Conservation (phyloP, 2,113 vertebrate species). For the Cettia cetti region DNA sequence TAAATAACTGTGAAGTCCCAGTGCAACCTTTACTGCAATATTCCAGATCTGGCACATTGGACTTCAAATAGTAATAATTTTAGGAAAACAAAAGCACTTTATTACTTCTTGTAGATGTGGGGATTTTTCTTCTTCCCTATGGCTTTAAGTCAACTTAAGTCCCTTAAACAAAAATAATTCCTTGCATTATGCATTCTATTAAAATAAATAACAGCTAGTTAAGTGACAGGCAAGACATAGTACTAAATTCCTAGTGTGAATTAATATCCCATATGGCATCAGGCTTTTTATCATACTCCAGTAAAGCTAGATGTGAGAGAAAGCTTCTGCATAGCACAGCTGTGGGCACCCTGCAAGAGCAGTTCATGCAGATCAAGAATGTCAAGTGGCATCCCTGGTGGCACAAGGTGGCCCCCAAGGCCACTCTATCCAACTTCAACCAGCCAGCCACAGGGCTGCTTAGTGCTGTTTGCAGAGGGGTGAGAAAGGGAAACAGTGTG, state of each 20-base stretch:
- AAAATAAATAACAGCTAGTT: constrained; percentile 21
- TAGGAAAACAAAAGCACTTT: constrained; percentile 21
- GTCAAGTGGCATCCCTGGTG: neutral
- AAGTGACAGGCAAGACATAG: neutral
- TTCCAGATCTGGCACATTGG: neutral
- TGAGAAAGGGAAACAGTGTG: neutral
- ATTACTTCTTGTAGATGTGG: neutral
- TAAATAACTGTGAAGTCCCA: constrained; percentile 42
- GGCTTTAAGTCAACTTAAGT: neutral
- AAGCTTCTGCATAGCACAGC: neutral
- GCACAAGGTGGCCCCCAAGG: neutral
- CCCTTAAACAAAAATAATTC: neutral
- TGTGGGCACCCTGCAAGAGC: neutral
- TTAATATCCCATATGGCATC: neutral
- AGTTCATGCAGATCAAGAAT: neutral
- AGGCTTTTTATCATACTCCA: neutral
- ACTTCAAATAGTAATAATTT: constrained; percentile 34
- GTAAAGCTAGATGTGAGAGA: neutral
- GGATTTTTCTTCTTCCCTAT: neutral
- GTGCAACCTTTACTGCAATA: neutral
- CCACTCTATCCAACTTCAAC: neutral
- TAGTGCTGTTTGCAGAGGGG: neutral
- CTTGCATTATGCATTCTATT: neutral
- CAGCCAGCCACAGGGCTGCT: neutral
- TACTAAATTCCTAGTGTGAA: neutral